These are phyloP conservation scores for Columba janthina DNA, from an alignment of 2,113 vertebrate species.

Conservation along the genomic window DNA sequence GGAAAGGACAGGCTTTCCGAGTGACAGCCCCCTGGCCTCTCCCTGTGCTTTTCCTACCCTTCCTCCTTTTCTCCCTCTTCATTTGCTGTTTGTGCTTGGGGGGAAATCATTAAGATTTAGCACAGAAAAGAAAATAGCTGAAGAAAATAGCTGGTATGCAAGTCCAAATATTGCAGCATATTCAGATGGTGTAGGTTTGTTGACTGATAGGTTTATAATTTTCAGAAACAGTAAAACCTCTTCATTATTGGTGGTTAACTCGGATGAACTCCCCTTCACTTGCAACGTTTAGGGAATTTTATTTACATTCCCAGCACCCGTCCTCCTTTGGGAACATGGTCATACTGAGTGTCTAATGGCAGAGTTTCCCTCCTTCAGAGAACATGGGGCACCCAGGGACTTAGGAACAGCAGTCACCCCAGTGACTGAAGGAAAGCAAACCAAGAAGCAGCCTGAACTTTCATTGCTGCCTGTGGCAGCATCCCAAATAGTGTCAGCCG, in stretches of 20 bases:
- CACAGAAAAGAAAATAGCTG: background rate
- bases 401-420: background rate
- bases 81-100: background rate
- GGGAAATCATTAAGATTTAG: background rate
- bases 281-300: background rate
- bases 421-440: background rate
- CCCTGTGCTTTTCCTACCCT: background rate
- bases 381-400: background rate
- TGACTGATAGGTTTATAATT: conserved; percentile 22
- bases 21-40: background rate
- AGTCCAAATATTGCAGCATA: background rate
- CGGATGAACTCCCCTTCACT: background rate
- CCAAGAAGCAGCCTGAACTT: background rate
- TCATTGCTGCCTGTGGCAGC: conserved; percentile 35
- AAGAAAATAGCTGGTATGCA: background rate
- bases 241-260: conserved; percentile 1
- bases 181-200: background rate
- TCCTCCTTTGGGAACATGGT: background rate
- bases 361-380: background rate
- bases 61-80: background rate
- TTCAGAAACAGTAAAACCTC: background rate
- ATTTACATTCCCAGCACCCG: background rate
- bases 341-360: background rate
- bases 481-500: conserved; percentile 20
- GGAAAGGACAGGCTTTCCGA: background rate